phyloP scores from a whole-genome alignment of 2,888 invertebrate genomes.

The Lasioglossum oenotherae region DNA sequence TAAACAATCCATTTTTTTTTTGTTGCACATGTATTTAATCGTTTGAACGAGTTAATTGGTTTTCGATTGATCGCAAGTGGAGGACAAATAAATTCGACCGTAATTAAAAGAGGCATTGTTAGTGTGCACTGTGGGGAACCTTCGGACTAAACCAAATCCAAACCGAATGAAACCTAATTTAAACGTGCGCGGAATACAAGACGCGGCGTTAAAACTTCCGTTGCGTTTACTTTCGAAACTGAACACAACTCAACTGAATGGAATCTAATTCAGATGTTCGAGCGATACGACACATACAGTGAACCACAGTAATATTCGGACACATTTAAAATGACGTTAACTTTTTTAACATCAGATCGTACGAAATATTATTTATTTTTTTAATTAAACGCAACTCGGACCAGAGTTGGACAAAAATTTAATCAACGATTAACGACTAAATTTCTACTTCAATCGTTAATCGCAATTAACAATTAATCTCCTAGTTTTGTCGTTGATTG shows the following conservation, averaged over 20 bases:
- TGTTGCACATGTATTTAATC: neutral
- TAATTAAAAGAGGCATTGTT: neutral
- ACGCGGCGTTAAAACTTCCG: neutral
- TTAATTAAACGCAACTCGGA: neutral
- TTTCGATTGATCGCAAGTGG: neutral
- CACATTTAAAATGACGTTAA: too few species aligned
- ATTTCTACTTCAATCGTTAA: too few species aligned
- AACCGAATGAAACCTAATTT: neutral
- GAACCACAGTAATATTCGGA: too few species aligned
- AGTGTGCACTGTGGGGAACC: neutral
- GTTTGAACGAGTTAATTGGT: neutral
- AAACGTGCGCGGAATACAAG: neutral
- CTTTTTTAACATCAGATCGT: too few species aligned
- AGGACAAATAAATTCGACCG: neutral
- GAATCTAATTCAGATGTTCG: neutral
- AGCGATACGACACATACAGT: neutral
- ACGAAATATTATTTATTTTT: neutral
- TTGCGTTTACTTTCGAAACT: neutral
- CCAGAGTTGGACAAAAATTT: too few species aligned
- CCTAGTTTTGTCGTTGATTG: too few species aligned
- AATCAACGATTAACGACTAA: too few species aligned
- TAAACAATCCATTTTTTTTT: neutral
- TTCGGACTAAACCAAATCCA: neutral
- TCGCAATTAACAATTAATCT: too few species aligned
- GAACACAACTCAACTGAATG: neutral